A percentile compares a stretch with the other conserved stretches of the same genome.
These are phyloP conservation scores for Drosophila sechellia DNA, from an alignment of 1,140 invertebrate species.

Conservation along the genomic window DNA sequence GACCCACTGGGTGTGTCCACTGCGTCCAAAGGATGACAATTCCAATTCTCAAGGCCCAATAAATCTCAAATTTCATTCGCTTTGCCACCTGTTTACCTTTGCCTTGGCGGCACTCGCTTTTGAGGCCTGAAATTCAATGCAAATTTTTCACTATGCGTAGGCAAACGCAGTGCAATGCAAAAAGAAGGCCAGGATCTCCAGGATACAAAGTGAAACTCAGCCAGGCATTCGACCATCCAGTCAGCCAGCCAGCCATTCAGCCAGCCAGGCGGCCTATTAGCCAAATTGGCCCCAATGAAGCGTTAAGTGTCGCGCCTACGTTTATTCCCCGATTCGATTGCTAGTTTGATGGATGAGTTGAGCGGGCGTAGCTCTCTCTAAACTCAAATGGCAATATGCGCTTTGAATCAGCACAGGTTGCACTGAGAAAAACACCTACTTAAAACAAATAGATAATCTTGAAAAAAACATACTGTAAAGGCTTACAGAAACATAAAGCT, in stretches of 20 bases:
- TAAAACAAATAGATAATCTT: background rate
- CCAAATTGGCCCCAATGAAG: slow-evolving; percentile 66
- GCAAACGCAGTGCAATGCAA: slow-evolving; percentile 57
- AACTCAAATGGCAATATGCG: slow-evolving; percentile 33
- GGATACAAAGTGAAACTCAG: background rate
- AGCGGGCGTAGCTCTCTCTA: background rate
- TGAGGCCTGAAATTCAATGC: slow-evolving; percentile 64
- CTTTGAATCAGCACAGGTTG: slow-evolving; percentile 53
- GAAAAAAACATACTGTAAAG: too few relatives aligned
- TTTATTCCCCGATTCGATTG: slow-evolving; percentile 22
- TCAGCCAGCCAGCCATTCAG: background rate
- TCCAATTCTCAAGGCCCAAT: slow-evolving; percentile 29
- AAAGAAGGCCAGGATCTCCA: slow-evolving; percentile 38
- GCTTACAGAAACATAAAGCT: too few relatives aligned
- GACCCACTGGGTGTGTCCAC: slow-evolving; percentile 42
- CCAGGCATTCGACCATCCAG: background rate
- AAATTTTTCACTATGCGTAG: slow-evolving; percentile 53
- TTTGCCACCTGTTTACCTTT: slow-evolving; percentile 18
- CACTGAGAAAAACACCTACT: background rate
- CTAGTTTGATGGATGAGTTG: slow-evolving; percentile 42
- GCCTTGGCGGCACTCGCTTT: background rate
- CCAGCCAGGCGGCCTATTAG: slow-evolving; percentile 53
- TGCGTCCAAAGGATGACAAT: slow-evolving; percentile 29
- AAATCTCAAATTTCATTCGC: slow-evolving; percentile 75
- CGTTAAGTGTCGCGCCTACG: slow-evolving; percentile 63